Conservation (phyloP, 37 sponge, comb jelly and placozoan genomes). For the Geodia barretti region DNA sequence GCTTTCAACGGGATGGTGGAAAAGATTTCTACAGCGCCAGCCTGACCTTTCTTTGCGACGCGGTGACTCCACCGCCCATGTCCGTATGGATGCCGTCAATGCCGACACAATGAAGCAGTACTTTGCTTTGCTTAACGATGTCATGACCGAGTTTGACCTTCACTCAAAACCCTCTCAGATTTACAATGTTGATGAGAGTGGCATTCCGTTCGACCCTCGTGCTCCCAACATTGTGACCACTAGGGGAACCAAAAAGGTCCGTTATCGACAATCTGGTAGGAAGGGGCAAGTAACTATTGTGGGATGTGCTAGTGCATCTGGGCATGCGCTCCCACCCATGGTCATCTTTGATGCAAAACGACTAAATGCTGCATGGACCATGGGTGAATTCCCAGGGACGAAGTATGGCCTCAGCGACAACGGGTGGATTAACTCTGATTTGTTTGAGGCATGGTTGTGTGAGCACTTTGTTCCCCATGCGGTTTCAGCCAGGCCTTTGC, state of each 20-base stretch:
- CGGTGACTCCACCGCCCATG: slow-evolving; percentile 2
- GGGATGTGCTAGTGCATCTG: slow-evolving; percentile 36
- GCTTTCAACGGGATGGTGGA: slow-evolving; percentile 15
- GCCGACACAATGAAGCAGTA: slow-evolving; percentile 23
- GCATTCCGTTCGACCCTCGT: slow-evolving; percentile 35
- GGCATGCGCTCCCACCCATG: slow-evolving; percentile 26
- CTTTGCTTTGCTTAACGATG: slow-evolving; percentile 30
- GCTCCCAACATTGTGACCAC: slow-evolving; percentile 18
- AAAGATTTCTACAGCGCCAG: slow-evolving; percentile 1
- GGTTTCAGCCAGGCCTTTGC: slow-evolving; percentile 5
- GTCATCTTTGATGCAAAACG: slow-evolving; percentile 41
- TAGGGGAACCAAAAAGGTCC: slow-evolving; percentile 25
- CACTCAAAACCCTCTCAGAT: slow-evolving; percentile 7
- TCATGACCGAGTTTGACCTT: slow-evolving; percentile 12
- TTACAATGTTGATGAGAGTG: slow-evolving; percentile 48
- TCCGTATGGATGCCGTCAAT: slow-evolving; percentile 17
- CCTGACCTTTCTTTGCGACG: slow-evolving; percentile 2
- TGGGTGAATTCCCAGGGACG: slow-evolving; percentile 33
- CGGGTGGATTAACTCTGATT: slow-evolving; percentile 33
- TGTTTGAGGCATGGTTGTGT: slow-evolving; percentile 12
- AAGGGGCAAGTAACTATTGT: slow-evolving; percentile 42
- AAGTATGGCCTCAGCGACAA: slow-evolving; percentile 27
- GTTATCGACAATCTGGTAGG: slow-evolving; percentile 7
- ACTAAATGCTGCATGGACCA: slow-evolving; percentile 17
- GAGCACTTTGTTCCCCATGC: slow-evolving; percentile 17